Conservation (phyloP, 2,797 vertebrate genomes). For the Spondyliosoma cantharus region DNA sequence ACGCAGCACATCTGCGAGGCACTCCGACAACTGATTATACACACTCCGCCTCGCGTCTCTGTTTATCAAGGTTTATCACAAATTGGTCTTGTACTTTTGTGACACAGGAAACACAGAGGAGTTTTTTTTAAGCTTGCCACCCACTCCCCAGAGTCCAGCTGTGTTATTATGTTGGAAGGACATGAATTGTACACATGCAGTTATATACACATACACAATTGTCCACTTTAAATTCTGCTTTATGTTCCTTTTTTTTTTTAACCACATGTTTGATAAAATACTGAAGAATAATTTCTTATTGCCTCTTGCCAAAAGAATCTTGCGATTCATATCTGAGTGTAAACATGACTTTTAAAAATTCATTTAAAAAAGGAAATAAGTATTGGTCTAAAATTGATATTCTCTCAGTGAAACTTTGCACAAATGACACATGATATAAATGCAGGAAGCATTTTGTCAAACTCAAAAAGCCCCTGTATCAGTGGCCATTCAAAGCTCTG, state of each 20-base stretch:
- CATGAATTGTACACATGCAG: slow-evolving; percentile 55
- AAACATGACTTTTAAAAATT: background rate
- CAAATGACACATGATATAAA: slow-evolving; percentile 3
- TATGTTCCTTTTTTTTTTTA: slow-evolving; percentile 16
- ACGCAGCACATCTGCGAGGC: slow-evolving; percentile 73
- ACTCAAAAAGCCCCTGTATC: slow-evolving; percentile 30
- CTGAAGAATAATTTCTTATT: slow-evolving; percentile 6
- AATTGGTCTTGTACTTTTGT: slow-evolving; percentile 64
- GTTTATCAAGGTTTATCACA: slow-evolving; percentile 80
- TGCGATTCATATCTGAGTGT: background rate
- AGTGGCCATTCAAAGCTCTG: slow-evolving; percentile 25
- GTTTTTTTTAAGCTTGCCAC: slow-evolving; percentile 58
- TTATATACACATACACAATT: slow-evolving; percentile 36
- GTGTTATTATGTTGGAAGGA: slow-evolving; percentile 76
- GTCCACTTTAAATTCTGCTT: slow-evolving; percentile 26
- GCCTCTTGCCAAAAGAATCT: background rate
- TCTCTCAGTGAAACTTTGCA: background rate
- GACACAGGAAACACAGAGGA: slow-evolving; percentile 71
- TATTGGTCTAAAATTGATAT: background rate
- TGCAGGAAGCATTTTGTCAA: background rate
- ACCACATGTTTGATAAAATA: slow-evolving; percentile 47
- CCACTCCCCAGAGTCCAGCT: slow-evolving; percentile 75
- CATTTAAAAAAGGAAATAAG: background rate
- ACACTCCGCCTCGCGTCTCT: slow-evolving; percentile 62
- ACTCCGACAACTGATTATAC: slow-evolving; percentile 67